These are phyloP conservation scores for Chlorops oryzae DNA, from an alignment of 1,140 invertebrate species.

Conservation along the genomic window DNA sequence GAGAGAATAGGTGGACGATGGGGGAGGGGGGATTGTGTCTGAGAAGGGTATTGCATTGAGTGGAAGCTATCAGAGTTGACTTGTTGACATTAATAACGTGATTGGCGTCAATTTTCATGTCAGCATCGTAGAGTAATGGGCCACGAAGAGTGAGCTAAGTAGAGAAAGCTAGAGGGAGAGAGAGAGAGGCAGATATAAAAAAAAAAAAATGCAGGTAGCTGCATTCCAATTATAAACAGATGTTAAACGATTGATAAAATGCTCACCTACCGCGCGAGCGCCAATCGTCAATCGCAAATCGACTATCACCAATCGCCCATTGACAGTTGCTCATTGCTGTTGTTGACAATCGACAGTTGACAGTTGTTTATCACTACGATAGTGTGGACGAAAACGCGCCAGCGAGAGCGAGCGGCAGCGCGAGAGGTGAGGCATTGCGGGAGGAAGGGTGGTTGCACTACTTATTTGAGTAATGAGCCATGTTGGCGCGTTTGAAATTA, in stretches of 20 bases:
- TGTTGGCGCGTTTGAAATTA: slow-evolving; percentile 5
- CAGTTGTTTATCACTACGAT: too few relatives aligned
- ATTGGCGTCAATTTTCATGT: slow-evolving; percentile 45
- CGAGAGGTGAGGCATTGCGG: too few relatives aligned
- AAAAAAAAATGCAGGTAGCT: slow-evolving; percentile 33
- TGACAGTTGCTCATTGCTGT: neutral
- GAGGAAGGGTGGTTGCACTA: too few relatives aligned
- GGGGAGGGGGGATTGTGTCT: too few relatives aligned
- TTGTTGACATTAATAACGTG: slow-evolving; percentile 42
- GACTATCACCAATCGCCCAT: neutral
- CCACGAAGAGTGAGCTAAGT: neutral
- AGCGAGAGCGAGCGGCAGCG: too few relatives aligned
- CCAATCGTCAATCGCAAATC: neutral
- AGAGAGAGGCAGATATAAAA: slow-evolving; percentile 6
- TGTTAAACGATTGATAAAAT: slow-evolving; percentile 31
- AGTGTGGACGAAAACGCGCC: too few relatives aligned
- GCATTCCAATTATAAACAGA: slow-evolving; percentile 48
- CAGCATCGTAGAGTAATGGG: slow-evolving; percentile 17
- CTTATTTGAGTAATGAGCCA: slow-evolving; percentile 12
- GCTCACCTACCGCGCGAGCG: too few relatives aligned
- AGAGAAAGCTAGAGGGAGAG: neutral
- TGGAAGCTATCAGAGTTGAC: neutral
- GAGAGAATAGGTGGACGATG: too few relatives aligned
- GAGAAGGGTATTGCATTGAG: too few relatives aligned
- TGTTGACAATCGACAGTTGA: neutral